Evolutionary conservation across 2,113 vertebrate genomes (phyloP).

Genomic region (Cyanistes caeruleus): DNA sequence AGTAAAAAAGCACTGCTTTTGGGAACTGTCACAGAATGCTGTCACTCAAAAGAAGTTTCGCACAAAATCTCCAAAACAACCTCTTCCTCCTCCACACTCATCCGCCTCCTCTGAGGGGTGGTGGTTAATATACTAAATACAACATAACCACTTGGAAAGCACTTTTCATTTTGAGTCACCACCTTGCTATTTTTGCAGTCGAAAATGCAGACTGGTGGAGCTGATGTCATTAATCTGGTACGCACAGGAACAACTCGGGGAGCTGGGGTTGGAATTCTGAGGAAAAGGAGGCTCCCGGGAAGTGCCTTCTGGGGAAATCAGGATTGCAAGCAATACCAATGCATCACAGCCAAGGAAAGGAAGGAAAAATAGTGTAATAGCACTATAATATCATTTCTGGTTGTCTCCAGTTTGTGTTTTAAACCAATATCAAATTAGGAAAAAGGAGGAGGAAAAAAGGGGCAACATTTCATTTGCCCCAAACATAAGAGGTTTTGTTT

Average conservation of each 20-base stretch:
- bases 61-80: conserved; percentile 60
- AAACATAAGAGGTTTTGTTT: not conserved
- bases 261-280: not conserved
- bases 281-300: not conserved
- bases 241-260: conserved; percentile 21
- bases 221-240: conserved; percentile 42
- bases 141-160: conserved; percentile 52
- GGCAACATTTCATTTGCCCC: not conserved
- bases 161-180: conserved; percentile 59
- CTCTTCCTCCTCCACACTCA: conserved; percentile 51
- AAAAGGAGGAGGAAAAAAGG: not conserved
- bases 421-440: not conserved
- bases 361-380: not conserved
- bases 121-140: conserved; percentile 61
- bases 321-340: not conserved
- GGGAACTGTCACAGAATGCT: conserved; percentile 40
- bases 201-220: conserved; percentile 21
- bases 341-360: not conserved
- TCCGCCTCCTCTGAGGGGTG: conserved; percentile 43
- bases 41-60: conserved; percentile 32
- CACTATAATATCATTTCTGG: not conserved
- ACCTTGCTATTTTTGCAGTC: conserved; percentile 62
- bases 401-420: not conserved
- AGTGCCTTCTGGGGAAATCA: not conserved
- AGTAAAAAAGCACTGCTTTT: not conserved